Conservation (phyloP, 2,113 vertebrate genomes). For the Gopherus flavomarginatus region DNA sequence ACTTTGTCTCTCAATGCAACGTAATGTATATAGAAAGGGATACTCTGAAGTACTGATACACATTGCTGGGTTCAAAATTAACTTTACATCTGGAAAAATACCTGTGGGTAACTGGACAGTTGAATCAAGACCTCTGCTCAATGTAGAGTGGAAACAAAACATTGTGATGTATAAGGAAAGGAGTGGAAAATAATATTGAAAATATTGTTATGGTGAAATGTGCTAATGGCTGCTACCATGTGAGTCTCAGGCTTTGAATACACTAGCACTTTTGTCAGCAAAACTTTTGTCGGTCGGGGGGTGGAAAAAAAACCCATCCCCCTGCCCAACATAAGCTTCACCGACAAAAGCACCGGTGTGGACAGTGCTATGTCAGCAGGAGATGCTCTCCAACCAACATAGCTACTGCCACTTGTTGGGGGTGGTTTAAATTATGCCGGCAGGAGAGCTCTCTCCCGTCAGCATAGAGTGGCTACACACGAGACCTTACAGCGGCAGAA, state of each 20-base stretch:
- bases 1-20: background rate
- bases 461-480: too few relatives aligned
- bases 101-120: background rate
- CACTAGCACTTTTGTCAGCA: too few relatives aligned
- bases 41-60: background rate
- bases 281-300: too few relatives aligned
- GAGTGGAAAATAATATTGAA: background rate
- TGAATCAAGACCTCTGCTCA: background rate
- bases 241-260: background rate
- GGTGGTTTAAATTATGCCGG: too few relatives aligned
- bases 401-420: too few relatives aligned
- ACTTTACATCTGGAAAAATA: background rate
- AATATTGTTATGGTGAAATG: background rate
- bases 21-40: background rate
- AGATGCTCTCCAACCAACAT: too few relatives aligned
- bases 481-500: too few relatives aligned
- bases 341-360: too few relatives aligned
- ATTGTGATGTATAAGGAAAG: background rate
- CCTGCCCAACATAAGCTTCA: too few relatives aligned
- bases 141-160: background rate
- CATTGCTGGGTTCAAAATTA: background rate
- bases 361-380: too few relatives aligned
- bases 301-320: too few relatives aligned
- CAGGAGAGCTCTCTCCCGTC: too few relatives aligned
- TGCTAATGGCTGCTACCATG: background rate